A percentile compares a stretch with the other conserved stretches of the same genome.
These are phyloP conservation scores for Helicoverpa zea DNA, from an alignment of 1,140 invertebrate genomes.

Conservation along the genomic window DNA sequence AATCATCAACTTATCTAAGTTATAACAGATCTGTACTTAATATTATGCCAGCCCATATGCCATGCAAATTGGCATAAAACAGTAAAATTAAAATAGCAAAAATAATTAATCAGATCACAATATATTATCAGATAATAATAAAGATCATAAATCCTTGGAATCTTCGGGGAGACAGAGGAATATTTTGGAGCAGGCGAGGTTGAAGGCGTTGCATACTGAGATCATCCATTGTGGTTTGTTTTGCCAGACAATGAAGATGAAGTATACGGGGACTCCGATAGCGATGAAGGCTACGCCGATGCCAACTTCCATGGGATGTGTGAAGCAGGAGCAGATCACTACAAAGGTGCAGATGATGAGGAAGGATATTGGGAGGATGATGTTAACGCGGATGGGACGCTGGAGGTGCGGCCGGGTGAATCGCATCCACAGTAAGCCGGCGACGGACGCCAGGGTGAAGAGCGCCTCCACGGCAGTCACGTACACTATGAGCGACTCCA, in stretches of 20 bases:
- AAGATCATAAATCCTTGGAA: slow-evolving; percentile 82
- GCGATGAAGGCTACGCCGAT: slow-evolving; percentile 93
- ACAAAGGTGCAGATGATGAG: slow-evolving; percentile 95
- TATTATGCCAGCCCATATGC: slow-evolving; percentile 39
- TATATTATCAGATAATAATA: slow-evolving; percentile 25
- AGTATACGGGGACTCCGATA: slow-evolving; percentile 95
- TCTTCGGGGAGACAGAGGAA: slow-evolving; percentile 92
- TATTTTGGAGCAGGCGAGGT: slow-evolving; percentile 90
- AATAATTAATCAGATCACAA: slow-evolving; percentile 49
- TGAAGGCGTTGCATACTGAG: slow-evolving; percentile 88
- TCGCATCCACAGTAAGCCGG: slow-evolving; percentile 95
- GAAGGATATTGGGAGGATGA: slow-evolving; percentile 94
- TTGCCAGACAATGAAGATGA: slow-evolving; percentile 94
- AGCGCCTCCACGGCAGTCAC: slow-evolving; percentile 97
- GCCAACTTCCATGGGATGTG: slow-evolving; percentile 92
- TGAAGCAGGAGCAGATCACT: slow-evolving; percentile 93
- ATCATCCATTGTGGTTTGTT: slow-evolving; percentile 90
- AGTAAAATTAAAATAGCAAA: slow-evolving; percentile 33
- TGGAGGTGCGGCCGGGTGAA: slow-evolving; percentile 91
- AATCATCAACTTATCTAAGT: slow-evolving; percentile 44
- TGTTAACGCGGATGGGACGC: slow-evolving; percentile 93
- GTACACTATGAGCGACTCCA: slow-evolving; percentile 97
- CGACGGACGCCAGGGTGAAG: slow-evolving; percentile 96
- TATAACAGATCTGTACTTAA: slow-evolving; percentile 37
- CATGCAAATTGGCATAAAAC: slow-evolving; percentile 49